These are phyloP conservation scores for Blastobasis lacticolella DNA, from an alignment of 2,888 invertebrate genomes.

Conservation along the genomic window DNA sequence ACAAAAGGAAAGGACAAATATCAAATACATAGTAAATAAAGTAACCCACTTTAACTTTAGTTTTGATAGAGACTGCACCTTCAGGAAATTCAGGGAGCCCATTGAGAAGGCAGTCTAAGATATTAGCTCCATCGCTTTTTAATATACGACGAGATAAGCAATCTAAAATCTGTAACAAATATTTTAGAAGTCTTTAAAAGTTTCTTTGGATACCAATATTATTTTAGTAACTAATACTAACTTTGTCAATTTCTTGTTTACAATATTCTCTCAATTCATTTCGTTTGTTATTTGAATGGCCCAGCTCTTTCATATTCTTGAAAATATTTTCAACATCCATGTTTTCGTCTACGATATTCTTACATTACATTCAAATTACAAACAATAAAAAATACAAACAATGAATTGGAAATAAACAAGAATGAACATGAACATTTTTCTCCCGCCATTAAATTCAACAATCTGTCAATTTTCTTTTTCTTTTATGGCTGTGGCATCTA, in stretches of 20 bases:
- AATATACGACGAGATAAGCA: constrained; percentile 42
- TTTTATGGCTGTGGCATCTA: too few species aligned
- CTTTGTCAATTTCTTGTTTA: constrained; percentile 39
- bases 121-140: constrained; percentile 45
- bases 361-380: background rate
- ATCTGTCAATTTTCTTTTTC: too few species aligned
- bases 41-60: constrained; percentile 42
- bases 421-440: background rate
- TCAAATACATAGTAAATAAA: background rate
- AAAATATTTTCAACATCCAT: constrained; percentile 39
- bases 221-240: constrained; percentile 13
- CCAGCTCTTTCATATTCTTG: constrained; percentile 42
- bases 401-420: background rate
- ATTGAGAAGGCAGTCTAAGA: constrained; percentile 49
- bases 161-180: constrained; percentile 38
- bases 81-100: constrained; percentile 37
- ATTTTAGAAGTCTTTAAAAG: constrained; percentile 1
- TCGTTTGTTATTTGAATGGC: constrained; percentile 39
- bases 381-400: background rate
- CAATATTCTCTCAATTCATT: constrained; percentile 48
- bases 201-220: background rate
- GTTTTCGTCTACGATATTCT: background rate
- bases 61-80: constrained; percentile 15
- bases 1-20: background rate
- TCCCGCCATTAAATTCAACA: too few species aligned